phyloP scores from a whole-genome alignment of 2,113 vertebrate genomes.

The Tupaia tana region DNA sequence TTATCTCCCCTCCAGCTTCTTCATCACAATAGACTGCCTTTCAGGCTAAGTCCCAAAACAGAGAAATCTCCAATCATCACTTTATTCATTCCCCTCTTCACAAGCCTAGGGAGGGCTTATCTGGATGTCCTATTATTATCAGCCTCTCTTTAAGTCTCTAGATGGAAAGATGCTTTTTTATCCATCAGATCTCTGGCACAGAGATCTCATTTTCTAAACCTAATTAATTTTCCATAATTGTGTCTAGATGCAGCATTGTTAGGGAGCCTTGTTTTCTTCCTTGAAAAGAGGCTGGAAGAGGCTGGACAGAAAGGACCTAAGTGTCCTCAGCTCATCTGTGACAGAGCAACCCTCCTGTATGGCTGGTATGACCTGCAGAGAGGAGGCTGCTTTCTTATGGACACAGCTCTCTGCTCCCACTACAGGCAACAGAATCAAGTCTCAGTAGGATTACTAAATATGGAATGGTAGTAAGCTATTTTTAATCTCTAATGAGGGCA shows the following conservation, averaged over 20 bases:
- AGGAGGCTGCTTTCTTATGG: too few species aligned
- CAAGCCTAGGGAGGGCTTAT: background rate
- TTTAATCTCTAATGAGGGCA: slow-evolving; percentile 72
- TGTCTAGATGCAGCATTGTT: background rate
- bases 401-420: background rate
- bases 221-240: slow-evolving; percentile 7
- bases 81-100: background rate
- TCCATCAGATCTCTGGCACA: background rate
- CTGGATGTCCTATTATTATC: background rate
- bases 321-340: background rate
- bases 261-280: background rate
- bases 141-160: background rate
- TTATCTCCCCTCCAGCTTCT: background rate
- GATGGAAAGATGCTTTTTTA: background rate
- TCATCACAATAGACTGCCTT: background rate
- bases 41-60: background rate
- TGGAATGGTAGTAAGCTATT: slow-evolving; percentile 56
- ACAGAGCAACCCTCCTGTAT: background rate
- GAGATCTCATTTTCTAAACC: background rate
- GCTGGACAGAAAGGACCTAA: background rate
- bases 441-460: slow-evolving; percentile 59
- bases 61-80: background rate
- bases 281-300: background rate
- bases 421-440: background rate
- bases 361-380: background rate